Conservation (phyloP, 2,888 invertebrate genomes). For the Sphinx pinastri region DNA sequence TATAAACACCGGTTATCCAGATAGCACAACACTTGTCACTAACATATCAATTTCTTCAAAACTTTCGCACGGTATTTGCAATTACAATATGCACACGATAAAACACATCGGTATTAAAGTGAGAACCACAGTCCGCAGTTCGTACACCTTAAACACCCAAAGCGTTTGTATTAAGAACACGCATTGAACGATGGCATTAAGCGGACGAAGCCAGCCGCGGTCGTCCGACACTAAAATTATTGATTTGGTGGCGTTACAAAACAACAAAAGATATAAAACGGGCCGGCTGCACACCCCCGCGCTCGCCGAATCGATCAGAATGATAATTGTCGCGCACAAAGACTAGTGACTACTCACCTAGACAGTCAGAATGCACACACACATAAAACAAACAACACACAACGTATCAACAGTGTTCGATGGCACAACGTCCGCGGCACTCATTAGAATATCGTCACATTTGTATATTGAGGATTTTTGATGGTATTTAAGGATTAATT, state of each 20-base stretch:
- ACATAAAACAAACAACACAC: constrained; percentile 73
- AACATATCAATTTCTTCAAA: constrained; percentile 39
- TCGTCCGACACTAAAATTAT: constrained; percentile 77
- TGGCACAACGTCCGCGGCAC: constrained; percentile 48
- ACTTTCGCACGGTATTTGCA: constrained; percentile 47
- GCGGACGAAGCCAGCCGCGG: constrained; percentile 26
- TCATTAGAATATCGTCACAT: constrained; percentile 52
- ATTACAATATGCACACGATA: constrained; percentile 32
- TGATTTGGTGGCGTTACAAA: constrained; percentile 80
- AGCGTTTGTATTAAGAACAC: constrained; percentile 21
- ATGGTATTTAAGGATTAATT: constrained; percentile 73
- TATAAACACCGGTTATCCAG: constrained; percentile 38
- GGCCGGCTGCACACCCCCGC: constrained; percentile 77
- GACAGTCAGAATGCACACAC: constrained; percentile 77
- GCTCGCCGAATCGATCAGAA: constrained; percentile 80
- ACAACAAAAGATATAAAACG: constrained; percentile 83
- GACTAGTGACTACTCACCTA: constrained; percentile 79
- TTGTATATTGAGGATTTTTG: constrained; percentile 56
- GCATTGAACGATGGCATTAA: constrained; percentile 26
- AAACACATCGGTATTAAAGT: constrained; percentile 11
- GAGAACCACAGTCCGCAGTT: constrained; percentile 19
- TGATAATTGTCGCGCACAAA: constrained; percentile 84
- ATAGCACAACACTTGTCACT: constrained; percentile 35
- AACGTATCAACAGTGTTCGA: constrained; percentile 59
- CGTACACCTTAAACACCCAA: constrained; percentile 34